Evolutionary conservation across 2,797 vertebrate species (phyloP), one percentile per base, ranked within the genome.

Genomic region (Hipposideros larvatus): DNA sequence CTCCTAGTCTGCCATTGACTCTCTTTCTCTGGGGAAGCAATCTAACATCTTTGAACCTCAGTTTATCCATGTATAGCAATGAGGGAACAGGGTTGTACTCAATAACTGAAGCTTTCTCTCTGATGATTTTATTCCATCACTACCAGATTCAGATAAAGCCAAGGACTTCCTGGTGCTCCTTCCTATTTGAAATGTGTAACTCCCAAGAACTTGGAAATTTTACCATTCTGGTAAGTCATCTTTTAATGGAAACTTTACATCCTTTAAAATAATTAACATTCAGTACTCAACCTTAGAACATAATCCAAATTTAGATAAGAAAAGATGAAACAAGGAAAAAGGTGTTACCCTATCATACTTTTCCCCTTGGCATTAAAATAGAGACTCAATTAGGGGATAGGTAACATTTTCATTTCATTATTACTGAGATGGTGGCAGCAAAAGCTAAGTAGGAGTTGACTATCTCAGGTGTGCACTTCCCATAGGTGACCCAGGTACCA

Each of bases 251-350:
- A 96, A 95, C 37, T 31, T 79, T 94, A 63, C 61, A 85, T 90
- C 57, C 74, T 94, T 93, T 92, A 92, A 90, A 95, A 85, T 94
- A 97, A 96, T 85, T 88, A 97, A 63, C 82, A 92, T 92, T 85
- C 93, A 88, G 82, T 90, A 85, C 55, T 94, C 82, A 90, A 88
- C 77, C 94, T 85, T 90, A 83, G 89, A 96, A 94, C 82, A 86
- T 70, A 88, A 77, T 86, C 66, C 82, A 97, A 96, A 94, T 96
- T 95, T 97, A 91, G 79, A 91, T 71, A 59, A 86, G 84, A 92
- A 78, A 80, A 94, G 68, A 70, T 85, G 13, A 75, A 95, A 43
- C 46, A 78, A 94, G 22, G 51, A 48, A 95, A 87, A 92, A 91
- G 31, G 15, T 87, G 31, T 92, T 90, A 57, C 26, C 34, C 22